phyloP scores from a whole-genome alignment of 2,888 invertebrate species.

The Melanostoma scalare region DNA sequence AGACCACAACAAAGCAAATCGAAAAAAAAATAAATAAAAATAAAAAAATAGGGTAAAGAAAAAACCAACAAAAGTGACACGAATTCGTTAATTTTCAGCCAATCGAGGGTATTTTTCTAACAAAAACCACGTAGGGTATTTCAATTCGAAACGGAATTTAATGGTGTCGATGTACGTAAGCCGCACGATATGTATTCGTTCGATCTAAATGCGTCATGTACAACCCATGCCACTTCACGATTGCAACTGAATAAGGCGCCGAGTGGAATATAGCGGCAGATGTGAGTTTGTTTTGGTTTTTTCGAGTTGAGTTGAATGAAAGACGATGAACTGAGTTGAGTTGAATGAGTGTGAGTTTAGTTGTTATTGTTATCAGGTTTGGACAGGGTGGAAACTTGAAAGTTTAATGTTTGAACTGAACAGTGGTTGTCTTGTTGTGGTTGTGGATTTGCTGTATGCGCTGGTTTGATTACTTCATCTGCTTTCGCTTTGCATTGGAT shows the following conservation, averaged over 20 bases:
- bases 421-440: background rate
- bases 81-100: conserved; percentile 21
- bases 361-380: conserved; percentile 17
- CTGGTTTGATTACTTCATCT: too few species aligned
- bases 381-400: background rate
- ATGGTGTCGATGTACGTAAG: conserved; percentile 26
- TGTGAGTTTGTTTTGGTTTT: conserved; percentile 53
- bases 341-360: conserved; percentile 20
- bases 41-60: conserved; percentile 17
- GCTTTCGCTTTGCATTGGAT: too few species aligned
- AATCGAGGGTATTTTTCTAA: conserved; percentile 33
- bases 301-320: conserved; percentile 29
- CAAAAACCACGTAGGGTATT: conserved; percentile 19
- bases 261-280: conserved; percentile 39
- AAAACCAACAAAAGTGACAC: conserved; percentile 25
- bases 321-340: conserved; percentile 15
- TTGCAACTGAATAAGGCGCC: conserved; percentile 56
- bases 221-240: conserved; percentile 56
- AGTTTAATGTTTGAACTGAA: too few species aligned
- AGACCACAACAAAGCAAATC: conserved; percentile 28
- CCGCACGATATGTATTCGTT: conserved; percentile 17
- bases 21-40: conserved; percentile 9
- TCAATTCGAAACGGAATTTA: conserved; percentile 2
- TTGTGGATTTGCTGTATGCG: too few species aligned
- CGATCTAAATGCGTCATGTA: conserved; percentile 21